Base-by-base conservation (phyloP, 2,888 invertebrate species). In the Branchellion lobata region DNA sequence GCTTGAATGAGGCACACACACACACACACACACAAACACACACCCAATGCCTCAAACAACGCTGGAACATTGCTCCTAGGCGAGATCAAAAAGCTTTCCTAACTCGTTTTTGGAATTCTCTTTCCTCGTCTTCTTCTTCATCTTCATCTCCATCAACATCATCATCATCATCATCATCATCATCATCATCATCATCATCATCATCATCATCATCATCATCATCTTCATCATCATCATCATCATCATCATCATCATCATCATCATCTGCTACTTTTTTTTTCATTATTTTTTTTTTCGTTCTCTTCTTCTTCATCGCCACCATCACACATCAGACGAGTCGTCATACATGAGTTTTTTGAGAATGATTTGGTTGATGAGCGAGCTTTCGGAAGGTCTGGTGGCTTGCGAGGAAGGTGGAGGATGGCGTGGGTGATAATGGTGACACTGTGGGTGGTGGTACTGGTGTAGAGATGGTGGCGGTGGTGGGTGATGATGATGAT, bases 161-260 rank as follows among this genome's bases (percentile, higher is more conserved):
- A 33, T 78, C 68, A 34, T 34, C 65, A 77, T 57, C 65, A 34
- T 76, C 65, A 61, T 76, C 61, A 57, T 61, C 57, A 57, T 61
- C 33, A 31, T 33, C 57, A 61, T 76, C 61, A 61, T 61, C 76
- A 76, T 76, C 61, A 51, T 57, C 65, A 51, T 76, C 76, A 3
- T 76, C 76, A 53, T 31, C 65, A 61, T 18, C 71, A 75, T 75
- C 75, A 31, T 75, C 75, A 75, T 53, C 75, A 53, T 75, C 53
- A 75, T 75, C 73, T 1, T 27, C 24, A 27, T 29, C 61, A 57
- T 57, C 61, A 24, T 57, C 24, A 24, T 24, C 21, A 24, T 57
- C 24, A 40, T 27, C 65, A 65, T 65, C 29, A 29, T 65, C 76
- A 76, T 57, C 76, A 61, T 76, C 76, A 76, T 76, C 65, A 61